A percentile compares a stretch with the other conserved stretches of the same genome.
phyloP scores from a whole-genome alignment of 2,113 vertebrate genomes.

The Ptilorrhoa leucosticta region DNA sequence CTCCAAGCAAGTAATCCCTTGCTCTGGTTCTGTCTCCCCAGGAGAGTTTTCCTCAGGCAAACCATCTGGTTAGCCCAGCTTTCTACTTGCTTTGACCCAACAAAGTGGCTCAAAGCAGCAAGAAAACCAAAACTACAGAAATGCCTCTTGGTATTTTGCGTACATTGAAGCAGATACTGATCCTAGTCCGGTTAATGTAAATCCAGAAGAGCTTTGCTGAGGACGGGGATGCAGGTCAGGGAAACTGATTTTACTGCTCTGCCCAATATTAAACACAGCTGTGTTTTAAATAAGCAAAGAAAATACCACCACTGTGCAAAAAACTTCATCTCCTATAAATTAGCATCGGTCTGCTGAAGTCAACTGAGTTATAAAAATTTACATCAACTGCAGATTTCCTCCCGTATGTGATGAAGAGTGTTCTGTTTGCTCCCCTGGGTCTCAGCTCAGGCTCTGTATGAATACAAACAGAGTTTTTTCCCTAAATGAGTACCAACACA shows the following conservation, averaged over 20 bases:
- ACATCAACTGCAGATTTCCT: background rate
- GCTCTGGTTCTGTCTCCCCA: background rate
- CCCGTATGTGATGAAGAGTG: background rate
- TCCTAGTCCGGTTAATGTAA: background rate
- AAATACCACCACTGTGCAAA: background rate
- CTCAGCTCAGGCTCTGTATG: background rate
- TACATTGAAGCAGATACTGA: background rate
- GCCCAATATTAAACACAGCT: background rate
- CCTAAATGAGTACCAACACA: background rate
- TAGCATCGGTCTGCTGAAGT: background rate
- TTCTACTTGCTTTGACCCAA: background rate
- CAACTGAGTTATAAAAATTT: background rate
- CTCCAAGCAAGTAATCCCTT: background rate
- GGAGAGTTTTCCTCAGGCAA: background rate
- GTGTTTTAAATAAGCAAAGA: background rate
- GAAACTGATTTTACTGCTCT: background rate
- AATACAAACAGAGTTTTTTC: background rate
- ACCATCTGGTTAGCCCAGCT: background rate
- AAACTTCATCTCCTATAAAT: background rate
- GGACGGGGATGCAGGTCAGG: background rate
- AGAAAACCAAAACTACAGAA: background rate
- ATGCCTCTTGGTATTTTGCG: background rate
- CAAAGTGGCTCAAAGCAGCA: background rate
- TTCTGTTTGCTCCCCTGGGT: background rate
- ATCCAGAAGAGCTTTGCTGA: background rate